Evolutionary conservation across 2,888 invertebrate species (phyloP).

Genomic region (Synergus gifuensis): DNA sequence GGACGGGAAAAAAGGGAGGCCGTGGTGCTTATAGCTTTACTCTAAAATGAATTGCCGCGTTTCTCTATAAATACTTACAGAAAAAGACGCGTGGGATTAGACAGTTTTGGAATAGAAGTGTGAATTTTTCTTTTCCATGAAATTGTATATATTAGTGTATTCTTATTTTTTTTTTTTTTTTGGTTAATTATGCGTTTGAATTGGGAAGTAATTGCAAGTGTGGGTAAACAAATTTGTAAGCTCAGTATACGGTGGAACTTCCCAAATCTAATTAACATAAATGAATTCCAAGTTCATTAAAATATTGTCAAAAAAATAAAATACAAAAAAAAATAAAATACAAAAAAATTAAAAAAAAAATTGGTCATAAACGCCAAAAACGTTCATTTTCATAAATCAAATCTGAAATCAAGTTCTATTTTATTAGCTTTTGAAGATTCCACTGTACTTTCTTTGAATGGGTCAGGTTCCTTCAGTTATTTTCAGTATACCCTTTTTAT

Average conservation of each 20-base stretch:
- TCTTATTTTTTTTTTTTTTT: not conserved
- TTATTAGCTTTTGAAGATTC: too few species aligned
- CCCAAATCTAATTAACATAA: too few species aligned
- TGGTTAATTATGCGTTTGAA: not conserved
- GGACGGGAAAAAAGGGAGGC: too few species aligned
- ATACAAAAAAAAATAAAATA: too few species aligned
- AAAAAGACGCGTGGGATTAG: not conserved
- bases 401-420: too few species aligned
- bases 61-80: conserved; percentile 4
- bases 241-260: not conserved
- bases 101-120: too few species aligned
- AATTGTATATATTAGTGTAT: not conserved
- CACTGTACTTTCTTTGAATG: not conserved
- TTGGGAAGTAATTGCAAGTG: not conserved
- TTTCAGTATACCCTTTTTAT: not conserved
- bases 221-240: not conserved
- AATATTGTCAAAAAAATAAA: too few species aligned
- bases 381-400: too few species aligned
- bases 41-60: not conserved
- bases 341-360: too few species aligned
- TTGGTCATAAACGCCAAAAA: too few species aligned
- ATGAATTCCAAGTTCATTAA: too few species aligned
- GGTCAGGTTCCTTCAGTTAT: not conserved
- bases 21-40: too few species aligned
- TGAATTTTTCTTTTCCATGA: not conserved